These are phyloP conservation scores for Musca vetustissima DNA, from an alignment of 1,140 invertebrate species.

Conservation along the genomic window DNA sequence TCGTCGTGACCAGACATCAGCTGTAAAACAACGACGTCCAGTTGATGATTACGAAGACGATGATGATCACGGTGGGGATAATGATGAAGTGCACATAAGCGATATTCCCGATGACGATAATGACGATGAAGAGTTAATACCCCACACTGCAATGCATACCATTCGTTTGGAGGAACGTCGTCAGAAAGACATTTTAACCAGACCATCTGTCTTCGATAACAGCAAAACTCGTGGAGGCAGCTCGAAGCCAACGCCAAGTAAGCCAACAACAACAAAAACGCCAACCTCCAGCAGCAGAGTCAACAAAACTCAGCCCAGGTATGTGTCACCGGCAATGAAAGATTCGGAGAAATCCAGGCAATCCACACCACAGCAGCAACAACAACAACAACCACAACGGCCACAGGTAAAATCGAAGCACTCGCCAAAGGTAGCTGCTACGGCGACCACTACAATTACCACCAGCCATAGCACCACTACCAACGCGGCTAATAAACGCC, in stretches of 20 bases:
- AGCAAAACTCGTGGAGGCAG: not conserved
- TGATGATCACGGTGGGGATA: constrained; percentile 26
- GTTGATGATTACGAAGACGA: not conserved
- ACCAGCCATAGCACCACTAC: no score
- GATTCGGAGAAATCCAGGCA: no score
- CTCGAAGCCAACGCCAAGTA: constrained; percentile 24
- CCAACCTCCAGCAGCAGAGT: not conserved
- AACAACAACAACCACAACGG: constrained; percentile 2
- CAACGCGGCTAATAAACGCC: no score
- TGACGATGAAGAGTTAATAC: constrained; percentile 34
- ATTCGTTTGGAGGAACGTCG: constrained; percentile 45
- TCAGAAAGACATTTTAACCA: constrained; percentile 57
- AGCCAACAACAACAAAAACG: not conserved
- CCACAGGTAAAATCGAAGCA: not conserved
- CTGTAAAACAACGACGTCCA: constrained; percentile 16
- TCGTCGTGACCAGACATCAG: constrained; percentile 42
- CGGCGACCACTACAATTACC: no score
- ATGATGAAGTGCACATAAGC: not conserved
- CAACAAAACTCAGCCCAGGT: no score
- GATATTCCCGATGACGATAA: not conserved
- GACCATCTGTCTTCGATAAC: constrained; percentile 56
- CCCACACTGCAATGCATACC: constrained; percentile 45
- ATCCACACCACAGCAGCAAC: not conserved
- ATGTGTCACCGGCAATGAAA: no score
- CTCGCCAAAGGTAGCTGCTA: no score